Conservation (phyloP, 2,888 invertebrate species). For the Oscheius sp. region DNA sequence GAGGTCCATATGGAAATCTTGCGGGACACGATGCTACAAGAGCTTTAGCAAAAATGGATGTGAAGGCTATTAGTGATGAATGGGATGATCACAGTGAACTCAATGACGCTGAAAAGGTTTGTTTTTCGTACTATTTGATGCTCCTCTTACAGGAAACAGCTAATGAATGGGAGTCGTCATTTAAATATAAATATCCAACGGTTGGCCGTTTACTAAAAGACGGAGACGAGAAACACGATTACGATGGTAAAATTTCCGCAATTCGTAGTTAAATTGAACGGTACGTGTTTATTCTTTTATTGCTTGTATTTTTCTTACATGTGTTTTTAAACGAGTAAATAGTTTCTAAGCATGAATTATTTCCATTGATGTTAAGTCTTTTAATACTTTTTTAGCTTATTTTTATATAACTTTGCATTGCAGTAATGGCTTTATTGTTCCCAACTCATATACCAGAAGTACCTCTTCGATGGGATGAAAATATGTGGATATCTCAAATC, state of each 20-base stretch:
- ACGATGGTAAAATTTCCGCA: slow-evolving; percentile 39
- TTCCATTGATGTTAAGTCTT: background rate
- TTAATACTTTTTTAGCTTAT: background rate
- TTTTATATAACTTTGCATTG: background rate
- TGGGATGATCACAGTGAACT: slow-evolving; percentile 62
- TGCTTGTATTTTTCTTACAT: too few species aligned
- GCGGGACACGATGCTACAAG: slow-evolving; percentile 68
- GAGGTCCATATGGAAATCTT: slow-evolving; percentile 60
- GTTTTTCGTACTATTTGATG: background rate
- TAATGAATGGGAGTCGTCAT: slow-evolving; percentile 52
- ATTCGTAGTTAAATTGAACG: background rate
- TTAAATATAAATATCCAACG: slow-evolving; percentile 56
- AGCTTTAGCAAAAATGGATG: slow-evolving; percentile 64
- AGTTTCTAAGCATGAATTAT: too few species aligned
- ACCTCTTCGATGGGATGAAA: slow-evolving; percentile 47
- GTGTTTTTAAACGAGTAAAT: too few species aligned
- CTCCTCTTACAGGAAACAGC: slow-evolving; percentile 46
- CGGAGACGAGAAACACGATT: slow-evolving; percentile 49
- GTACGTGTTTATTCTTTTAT: too few species aligned
- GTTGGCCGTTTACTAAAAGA: slow-evolving; percentile 60
- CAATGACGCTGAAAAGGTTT: slow-evolving; percentile 36
- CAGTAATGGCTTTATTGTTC: slow-evolving; percentile 42
- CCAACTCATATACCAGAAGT: slow-evolving; percentile 42
- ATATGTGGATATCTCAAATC: slow-evolving; percentile 26
- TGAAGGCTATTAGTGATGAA: slow-evolving; percentile 56